Percentiles rank a stretch among this genome's conserved stretches.
Conservation (phyloP, 2,888 invertebrate species). For the Hedya salicella region DNA sequence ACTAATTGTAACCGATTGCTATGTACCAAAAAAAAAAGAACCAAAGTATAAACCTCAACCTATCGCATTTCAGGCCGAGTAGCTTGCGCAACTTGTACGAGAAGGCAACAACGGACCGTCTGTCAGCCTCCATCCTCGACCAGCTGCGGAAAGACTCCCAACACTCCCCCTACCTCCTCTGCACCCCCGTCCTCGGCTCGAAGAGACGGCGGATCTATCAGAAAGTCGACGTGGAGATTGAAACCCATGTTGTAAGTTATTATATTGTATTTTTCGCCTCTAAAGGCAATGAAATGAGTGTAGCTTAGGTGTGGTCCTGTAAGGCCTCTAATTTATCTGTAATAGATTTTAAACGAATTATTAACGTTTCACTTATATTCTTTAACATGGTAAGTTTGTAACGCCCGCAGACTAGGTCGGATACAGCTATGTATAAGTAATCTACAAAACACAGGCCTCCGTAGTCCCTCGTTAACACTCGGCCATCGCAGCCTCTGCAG, state of each 20-base stretch:
- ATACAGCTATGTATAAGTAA: no score
- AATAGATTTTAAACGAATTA: no score
- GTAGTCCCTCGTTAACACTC: no score
- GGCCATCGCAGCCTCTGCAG: no score
- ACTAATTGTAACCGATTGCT: not conserved
- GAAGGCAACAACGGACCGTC: conserved; percentile 88
- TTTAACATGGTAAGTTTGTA: no score
- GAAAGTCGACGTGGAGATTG: conserved; percentile 92
- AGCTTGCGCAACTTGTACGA: conserved; percentile 92
- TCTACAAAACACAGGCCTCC: no score
- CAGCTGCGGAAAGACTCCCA: conserved; percentile 86
- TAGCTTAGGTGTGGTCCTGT: no score
- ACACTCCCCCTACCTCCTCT: conserved; percentile 90
- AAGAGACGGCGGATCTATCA: conserved; percentile 88
- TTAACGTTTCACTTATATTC: no score
- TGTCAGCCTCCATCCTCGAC: conserved; percentile 87
- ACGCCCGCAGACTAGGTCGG: no score
- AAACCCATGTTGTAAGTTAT: conserved; percentile 92
- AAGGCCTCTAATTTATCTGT: no score
- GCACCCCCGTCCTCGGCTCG: conserved; percentile 92
- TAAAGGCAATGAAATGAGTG: no score
- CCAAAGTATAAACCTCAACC: conserved; percentile 12
- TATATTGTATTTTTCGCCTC: not conserved
- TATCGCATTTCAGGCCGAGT: conserved; percentile 82
- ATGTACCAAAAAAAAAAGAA: no score